phyloP scores from a whole-genome alignment of 1,140 invertebrate genomes.

The Euschistus heros region DNA sequence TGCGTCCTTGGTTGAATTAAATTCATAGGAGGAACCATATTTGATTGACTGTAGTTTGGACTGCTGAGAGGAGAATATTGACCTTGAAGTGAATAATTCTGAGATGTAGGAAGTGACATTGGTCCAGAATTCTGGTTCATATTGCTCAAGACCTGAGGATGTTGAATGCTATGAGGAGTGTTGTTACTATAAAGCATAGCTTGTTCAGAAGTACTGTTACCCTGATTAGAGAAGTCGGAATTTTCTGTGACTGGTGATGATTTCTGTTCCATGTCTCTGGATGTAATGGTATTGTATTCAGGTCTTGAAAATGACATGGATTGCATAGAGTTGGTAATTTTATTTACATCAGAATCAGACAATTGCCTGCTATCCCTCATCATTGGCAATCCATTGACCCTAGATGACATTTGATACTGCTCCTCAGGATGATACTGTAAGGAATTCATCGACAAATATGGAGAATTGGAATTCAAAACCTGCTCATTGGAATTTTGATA shows the following conservation, averaged over 20 bases:
- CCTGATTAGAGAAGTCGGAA: background rate
- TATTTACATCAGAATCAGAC: background rate
- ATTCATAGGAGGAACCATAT: background rate
- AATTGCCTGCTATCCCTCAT: slow-evolving; percentile 4
- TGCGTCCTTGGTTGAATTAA: background rate
- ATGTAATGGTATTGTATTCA: background rate
- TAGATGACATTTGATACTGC: background rate
- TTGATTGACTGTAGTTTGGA: slow-evolving; percentile 3
- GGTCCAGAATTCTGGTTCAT: background rate
- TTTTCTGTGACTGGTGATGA: background rate
- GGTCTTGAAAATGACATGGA: background rate
- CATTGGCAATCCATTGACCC: background rate
- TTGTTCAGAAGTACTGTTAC: background rate
- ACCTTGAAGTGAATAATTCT: background rate
- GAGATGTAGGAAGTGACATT: slow-evolving; percentile 2
- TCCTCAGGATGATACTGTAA: slow-evolving; percentile 4
- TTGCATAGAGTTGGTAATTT: background rate
- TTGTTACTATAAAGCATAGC: too few species aligned
- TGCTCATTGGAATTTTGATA: background rate
- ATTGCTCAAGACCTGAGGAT: background rate
- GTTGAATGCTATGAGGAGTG: background rate
- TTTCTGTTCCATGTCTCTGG: background rate
- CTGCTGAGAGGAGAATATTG: background rate
- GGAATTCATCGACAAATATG: background rate
- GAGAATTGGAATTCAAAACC: background rate